Evolutionary conservation across 1,140 invertebrate species (phyloP), one percentile per base, ranked within the genome.

Genomic region (Ylistrum balloti): DNA sequence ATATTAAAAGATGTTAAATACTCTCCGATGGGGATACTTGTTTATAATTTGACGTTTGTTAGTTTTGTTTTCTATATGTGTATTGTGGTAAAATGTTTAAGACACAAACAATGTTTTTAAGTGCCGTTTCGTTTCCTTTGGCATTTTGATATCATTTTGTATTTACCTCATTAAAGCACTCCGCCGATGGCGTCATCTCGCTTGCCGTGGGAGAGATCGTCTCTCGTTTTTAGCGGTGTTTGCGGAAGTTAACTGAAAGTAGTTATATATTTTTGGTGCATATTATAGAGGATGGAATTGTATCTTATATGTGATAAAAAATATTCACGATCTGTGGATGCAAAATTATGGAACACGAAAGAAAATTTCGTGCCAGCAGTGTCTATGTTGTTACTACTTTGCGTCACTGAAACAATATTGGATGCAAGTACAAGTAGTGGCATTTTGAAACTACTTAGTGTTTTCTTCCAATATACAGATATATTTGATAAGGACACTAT

Each of bases 181-280:
- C 56, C 56, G 56, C 56, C 56, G 56, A 74, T 74, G 56, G 56
- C 56, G 56, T 74, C 56, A 74, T 74, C 56, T 74, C 56, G 56
- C 56, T 74, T 74, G 56, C 56, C 56, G 56, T 74, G 56, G 56
- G 56, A 74, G 56, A 74, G 56, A 74, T 74, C n/a, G 56, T 74
- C 56, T 74, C 56, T 74, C 56, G 56, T 74, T 74, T 74, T 74
- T 74, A 74, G 22, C 56, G 56, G 56, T 74, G 56, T 74, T 74
- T 74, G 56, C 56, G 56, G 56, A 74, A 74, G 56, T 74, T 74
- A 74, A 74, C 56, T 74, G 56, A 74, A 74, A 74, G 56, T 74
- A 74, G 56, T 74, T 74, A 74, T 74, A 74, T 74, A 28, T 74
- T 74, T 74, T 74, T 74, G n/a, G 56, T 74, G 56, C 56, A 74